Conservation (phyloP, 1,140 invertebrate genomes). For the Cydia splendana region DNA sequence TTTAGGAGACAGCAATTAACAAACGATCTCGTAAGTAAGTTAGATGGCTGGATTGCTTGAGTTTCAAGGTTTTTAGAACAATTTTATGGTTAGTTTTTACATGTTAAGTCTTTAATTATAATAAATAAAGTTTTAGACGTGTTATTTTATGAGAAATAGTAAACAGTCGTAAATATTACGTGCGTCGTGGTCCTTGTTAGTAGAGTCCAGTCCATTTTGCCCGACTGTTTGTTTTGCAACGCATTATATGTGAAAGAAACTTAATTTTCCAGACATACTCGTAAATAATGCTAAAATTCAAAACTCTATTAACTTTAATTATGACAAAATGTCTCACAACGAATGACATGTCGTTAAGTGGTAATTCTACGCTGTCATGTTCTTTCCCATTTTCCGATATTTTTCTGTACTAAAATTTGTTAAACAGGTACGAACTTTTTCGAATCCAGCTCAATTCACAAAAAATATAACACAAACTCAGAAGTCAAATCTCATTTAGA, state of each 20-base stretch:
- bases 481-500: conserved; percentile 37
- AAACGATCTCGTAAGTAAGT: conserved; percentile 19
- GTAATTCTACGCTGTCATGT: neutral
- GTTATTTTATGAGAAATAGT: neutral
- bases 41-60: neutral
- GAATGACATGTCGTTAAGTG: neutral
- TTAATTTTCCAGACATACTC: conserved; percentile 8
- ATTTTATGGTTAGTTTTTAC: conserved; percentile 19
- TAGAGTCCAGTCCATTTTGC: neutral
- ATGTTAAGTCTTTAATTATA: conserved; percentile 16
- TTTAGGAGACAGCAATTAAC: conserved; percentile 23
- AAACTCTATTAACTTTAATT: conserved; percentile 20
- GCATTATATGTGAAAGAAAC: neutral
- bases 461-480: conserved; percentile 37
- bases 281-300: conserved; percentile 12
- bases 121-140: conserved; percentile 26
- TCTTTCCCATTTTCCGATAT: neutral
- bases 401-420: conserved; percentile 9
- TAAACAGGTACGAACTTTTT: conserved; percentile 15
- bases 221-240: conserved; percentile 19
- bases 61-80: conserved; percentile 1
- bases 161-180: conserved; percentile 18
- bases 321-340: conserved; percentile 3
- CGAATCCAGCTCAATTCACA: conserved; percentile 26
- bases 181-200: conserved; percentile 16